Evolutionary conservation across 2,797 vertebrate species (phyloP), one percentile per base, ranked within the genome.

Genomic region (Tapirus indicus): DNA sequence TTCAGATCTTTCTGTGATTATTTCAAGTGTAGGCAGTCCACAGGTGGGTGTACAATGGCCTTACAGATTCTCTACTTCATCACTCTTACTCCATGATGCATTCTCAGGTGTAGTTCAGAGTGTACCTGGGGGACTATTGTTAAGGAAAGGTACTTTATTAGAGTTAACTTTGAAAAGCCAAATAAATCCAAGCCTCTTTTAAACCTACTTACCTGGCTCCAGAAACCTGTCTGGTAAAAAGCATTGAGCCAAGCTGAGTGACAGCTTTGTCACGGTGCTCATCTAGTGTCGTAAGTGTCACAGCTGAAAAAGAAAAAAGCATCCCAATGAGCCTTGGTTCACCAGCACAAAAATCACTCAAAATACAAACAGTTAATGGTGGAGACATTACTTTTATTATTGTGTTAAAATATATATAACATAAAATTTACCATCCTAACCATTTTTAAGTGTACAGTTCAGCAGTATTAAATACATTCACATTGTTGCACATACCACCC

Each of bases 161-260:
- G 38, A 69, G 72, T 64, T 41, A 96, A 66, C 32, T 72, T n/a
- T 54, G 60, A 52, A 92, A 97, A 80, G 41, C 14, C 69, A 86
- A 78, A 66, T 38, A 87, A 86, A 86, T 5, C 25, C 69, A 69
- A 20, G 38, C 35, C 54, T 58, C 52, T 95, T 72, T 84, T 60
- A 44, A 84, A 86, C 14, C 85, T 25, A 79, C 99, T 97, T 98
- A 99, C 99, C 99, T 99, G 95, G 99, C 99, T 98, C 99, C 99
- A 41, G 99, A 99, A 98, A 99, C 99, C 95, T 99, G 99, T 98
- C 99, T 99, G 90, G 99, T 99, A 98, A 99, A 99, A 97, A 99
- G 98, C 99, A 99, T 99, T 90, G 99, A 99, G 98, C 99, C 99
- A 75, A 99, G 99, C 87, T 99, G 99, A 52, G 99, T 99, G 98